These are phyloP conservation scores for Cantharis rustica DNA, from an alignment of 2,888 invertebrate genomes.

Conservation along the genomic window DNA sequence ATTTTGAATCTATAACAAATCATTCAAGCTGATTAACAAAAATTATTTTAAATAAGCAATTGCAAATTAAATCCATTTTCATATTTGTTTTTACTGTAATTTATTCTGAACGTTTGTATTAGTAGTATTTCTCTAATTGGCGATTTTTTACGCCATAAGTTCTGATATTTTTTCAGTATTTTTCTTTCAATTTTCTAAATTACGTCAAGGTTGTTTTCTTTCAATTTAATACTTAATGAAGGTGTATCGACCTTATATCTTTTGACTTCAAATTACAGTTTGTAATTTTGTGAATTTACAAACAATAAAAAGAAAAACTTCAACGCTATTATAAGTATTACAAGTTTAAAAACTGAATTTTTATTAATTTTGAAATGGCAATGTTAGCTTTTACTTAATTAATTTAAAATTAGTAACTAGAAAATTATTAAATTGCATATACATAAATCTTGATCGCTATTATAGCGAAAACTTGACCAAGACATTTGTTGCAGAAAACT, in stretches of 20 bases:
- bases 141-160: not conserved
- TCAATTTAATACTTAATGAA: not conserved
- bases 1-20: too few species aligned
- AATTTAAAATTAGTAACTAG: too few species aligned
- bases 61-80: not conserved
- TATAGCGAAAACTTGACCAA: not conserved
- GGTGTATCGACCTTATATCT: not conserved
- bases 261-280: not conserved
- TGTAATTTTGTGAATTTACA: not conserved
- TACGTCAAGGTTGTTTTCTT: not conserved
- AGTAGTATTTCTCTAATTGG: not conserved
- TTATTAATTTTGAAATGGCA: too few species aligned
- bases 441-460: too few species aligned
- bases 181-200: not conserved
- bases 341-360: not conserved
- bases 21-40: not conserved
- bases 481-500: not conserved
- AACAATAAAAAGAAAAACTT: not conserved
- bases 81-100: not conserved
- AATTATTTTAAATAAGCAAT: not conserved
- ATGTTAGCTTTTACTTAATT: too few species aligned
- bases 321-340: not conserved
- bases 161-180: not conserved
- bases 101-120: too few species aligned
- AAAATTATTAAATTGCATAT: too few species aligned